Evolutionary conservation across 2,113 vertebrate genomes (phyloP).

Genomic region (Pitta sordida): DNA sequence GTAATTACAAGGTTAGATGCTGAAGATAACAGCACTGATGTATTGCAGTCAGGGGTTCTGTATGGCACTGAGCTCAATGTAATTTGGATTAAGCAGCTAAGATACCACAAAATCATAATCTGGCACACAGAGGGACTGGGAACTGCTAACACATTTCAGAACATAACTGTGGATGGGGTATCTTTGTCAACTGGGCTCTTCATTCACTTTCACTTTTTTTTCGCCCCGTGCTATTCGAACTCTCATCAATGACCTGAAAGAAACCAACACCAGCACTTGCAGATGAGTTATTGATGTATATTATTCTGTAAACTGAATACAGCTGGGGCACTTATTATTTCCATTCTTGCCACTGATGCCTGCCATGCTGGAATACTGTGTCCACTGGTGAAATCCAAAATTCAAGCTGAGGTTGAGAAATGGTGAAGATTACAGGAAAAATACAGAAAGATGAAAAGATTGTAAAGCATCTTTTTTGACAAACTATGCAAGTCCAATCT

Average conservation of each 20-base stretch:
- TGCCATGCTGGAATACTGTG: neutral
- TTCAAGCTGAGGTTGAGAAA: neutral
- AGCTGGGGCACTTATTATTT: neutral
- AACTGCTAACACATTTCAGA: neutral
- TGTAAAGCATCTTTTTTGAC: neutral
- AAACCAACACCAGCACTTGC: neutral
- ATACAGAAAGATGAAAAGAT: neutral
- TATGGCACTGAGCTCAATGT: neutral
- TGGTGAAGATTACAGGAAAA: neutral
- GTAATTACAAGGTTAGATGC: neutral
- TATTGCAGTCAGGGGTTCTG: neutral
- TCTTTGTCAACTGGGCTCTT: neutral
- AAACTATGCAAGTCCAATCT: neutral
- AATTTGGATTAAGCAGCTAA: neutral
- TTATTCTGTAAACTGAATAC: neutral
- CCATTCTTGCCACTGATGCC: neutral
- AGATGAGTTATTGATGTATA: neutral
- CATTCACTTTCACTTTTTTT: neutral
- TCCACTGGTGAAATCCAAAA: neutral
- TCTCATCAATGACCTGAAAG: neutral
- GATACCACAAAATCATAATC: neutral
- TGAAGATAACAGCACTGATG: neutral
- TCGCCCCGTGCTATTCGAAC: neutral
- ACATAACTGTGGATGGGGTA: no score
- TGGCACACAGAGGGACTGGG: neutral